These are phyloP conservation scores for Willowsia nigromaculata DNA, from an alignment of 2,888 invertebrate species.

Conservation along the genomic window DNA sequence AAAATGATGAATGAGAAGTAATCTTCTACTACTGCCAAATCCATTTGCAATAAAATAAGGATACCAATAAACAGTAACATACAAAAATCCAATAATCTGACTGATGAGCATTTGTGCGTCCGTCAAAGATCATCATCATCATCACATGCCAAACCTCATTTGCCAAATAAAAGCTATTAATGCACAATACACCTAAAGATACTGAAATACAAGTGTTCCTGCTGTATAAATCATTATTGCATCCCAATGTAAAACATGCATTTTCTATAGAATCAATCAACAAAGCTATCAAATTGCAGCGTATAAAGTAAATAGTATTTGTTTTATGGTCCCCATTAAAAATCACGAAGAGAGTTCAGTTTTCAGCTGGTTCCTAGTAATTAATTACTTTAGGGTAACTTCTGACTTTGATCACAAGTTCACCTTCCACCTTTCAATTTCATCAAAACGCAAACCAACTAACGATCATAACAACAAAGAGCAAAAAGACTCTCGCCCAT, in stretches of 20 bases:
- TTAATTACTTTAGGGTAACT: conserved; percentile 47
- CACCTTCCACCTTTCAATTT: conserved; percentile 61
- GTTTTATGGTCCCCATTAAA: not conserved
- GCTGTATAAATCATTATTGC: not conserved
- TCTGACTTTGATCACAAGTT: conserved; percentile 53
- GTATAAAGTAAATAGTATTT: not conserved
- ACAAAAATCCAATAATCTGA: not conserved
- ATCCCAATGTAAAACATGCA: not conserved
- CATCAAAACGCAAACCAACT: conserved; percentile 32
- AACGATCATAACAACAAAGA: conserved; percentile 12
- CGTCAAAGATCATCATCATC: conserved; percentile 18
- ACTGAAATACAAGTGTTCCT: not conserved
- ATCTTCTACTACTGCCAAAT: not conserved
- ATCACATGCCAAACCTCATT: not conserved
- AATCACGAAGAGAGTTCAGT: conserved; percentile 8
- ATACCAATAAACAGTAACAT: too few relatives aligned
- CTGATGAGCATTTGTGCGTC: not conserved
- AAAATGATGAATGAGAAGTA: not conserved
- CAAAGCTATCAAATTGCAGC: not conserved
- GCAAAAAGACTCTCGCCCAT: conserved; percentile 51
- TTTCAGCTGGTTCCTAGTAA: conserved; percentile 11
- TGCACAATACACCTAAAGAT: not conserved
- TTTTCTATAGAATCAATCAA: conserved; percentile 4
- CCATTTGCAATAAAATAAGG: not conserved
- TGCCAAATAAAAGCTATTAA: not conserved